phyloP scores from a whole-genome alignment of 2,888 invertebrate species.

The Ctena decussata region DNA sequence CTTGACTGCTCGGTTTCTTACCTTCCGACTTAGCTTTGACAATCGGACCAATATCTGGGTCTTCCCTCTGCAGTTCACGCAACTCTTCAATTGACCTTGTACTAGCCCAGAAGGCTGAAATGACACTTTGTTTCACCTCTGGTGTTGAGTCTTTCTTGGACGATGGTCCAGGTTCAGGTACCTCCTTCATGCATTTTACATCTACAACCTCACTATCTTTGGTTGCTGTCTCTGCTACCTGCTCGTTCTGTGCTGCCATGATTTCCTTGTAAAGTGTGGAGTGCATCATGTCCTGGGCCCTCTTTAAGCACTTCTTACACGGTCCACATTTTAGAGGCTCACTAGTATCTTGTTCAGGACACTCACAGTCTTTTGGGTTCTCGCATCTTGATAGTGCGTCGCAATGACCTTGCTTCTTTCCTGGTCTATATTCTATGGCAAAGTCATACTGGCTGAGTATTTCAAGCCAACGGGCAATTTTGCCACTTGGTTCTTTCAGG shows the following conservation, averaged over 20 bases:
- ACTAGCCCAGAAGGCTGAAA: background rate
- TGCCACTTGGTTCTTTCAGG: background rate
- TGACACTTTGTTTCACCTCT: background rate
- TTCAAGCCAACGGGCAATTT: constrained; percentile 32
- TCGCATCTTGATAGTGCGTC: constrained; percentile 35
- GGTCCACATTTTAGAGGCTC: background rate
- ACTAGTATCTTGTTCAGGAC: background rate
- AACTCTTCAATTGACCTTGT: background rate
- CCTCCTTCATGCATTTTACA: background rate
- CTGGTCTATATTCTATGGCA: constrained; percentile 28
- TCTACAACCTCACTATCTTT: background rate
- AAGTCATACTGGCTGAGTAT: constrained; percentile 30
- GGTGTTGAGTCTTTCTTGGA: background rate
- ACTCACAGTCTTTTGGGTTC: constrained; percentile 21
- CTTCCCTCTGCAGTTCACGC: too few relatives aligned
- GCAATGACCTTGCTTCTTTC: constrained; percentile 28
- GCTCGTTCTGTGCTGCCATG: background rate
- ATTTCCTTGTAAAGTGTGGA: background rate
- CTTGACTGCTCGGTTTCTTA: background rate
- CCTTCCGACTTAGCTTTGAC: background rate
- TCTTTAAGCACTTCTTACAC: constrained; percentile 24
- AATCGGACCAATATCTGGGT: background rate
- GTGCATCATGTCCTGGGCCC: constrained; percentile 25
- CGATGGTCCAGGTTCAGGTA: background rate
- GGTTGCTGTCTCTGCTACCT: background rate